Percentiles rank a stretch among this genome's conserved stretches.
Conservation (phyloP, 2,888 invertebrate genomes). For the Pseudococcus jackbeardsleyi region DNA sequence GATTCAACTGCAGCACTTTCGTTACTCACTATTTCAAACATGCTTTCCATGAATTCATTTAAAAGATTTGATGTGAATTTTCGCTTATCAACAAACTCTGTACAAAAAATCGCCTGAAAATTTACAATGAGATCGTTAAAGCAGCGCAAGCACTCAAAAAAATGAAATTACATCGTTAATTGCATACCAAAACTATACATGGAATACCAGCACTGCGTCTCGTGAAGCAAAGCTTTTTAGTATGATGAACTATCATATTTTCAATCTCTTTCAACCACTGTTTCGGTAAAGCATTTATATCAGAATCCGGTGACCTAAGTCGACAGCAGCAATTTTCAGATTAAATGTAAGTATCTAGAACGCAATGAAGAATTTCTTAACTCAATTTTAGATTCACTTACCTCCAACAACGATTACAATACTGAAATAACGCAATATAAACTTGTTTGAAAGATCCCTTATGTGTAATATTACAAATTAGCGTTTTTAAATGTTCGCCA, state of each 20-base stretch:
- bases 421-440: constrained; percentile 86
- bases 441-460: constrained; percentile 98
- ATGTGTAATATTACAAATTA: constrained; percentile 86
- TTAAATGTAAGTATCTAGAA: neutral
- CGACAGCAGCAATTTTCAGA: neutral
- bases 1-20: constrained; percentile 71
- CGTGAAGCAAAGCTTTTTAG: constrained; percentile 80
- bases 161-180: neutral
- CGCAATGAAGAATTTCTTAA: neutral
- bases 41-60: constrained; percentile 71
- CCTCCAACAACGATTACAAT: constrained; percentile 80
- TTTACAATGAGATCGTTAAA: neutral
- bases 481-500: constrained; percentile 77
- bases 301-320: neutral
- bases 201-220: constrained; percentile 95
- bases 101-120: constrained; percentile 80
- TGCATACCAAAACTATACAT: constrained; percentile 84
- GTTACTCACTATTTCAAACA: constrained; percentile 69
- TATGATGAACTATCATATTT: constrained; percentile 68
- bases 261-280: constrained; percentile 31
- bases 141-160: neutral
- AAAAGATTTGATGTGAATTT: constrained; percentile 68
- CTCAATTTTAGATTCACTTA: constrained; percentile 67
- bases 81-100: constrained; percentile 74
- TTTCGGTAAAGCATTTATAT: constrained; percentile 47